Base-by-base conservation (phyloP, 2,113 vertebrate genomes). In the Nothoprocta perdicaria region DNA sequence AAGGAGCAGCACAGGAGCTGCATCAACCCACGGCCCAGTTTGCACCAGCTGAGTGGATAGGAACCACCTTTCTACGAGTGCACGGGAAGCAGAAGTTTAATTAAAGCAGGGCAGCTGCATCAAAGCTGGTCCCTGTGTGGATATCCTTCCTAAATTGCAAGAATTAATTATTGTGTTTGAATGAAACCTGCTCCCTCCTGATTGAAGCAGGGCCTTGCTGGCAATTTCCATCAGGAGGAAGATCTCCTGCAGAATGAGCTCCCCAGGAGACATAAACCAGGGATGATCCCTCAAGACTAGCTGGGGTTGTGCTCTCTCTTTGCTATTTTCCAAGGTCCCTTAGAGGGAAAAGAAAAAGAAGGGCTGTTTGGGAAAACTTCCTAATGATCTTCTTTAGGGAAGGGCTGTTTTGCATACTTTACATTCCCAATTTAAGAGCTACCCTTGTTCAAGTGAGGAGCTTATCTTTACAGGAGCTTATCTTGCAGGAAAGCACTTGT, bases 91-190 rank as follows among this genome's bases (percentile, higher is more conserved):
- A 29, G 23, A 29, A 66, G 89, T n/a, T 94, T 96, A 92, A 94
- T 96, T 96, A 96, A 93, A 58, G 14, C 81, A 6, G 48, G 18
- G 50, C 72, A 92, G 91, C 89, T 91, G 76, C 91, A 83, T n/a
- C 93, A 66, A 62, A 89, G 79, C 66, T 1, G 62, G 81, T 81
- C 91, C 93, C 94, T 48, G 76, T 19, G 33, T 76, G 14, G 35
- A 41, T 74, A 58, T 38, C 50, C 69, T 88, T 33, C 66, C 84
- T 60, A 76, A 78, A 15, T 46, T 0, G 62, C 63, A 13, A 12
- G 53, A 73, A 58, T 94, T 95, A 95, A 94, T 95, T 93, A 93
- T 82, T 1, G 52, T 75, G 26, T 6, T 21, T 2, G 82, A 45
- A 63, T 38, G 33, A 60, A 83, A 19, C 78, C 75, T 60, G 79